phyloP scores from a whole-genome alignment of 1,140 invertebrate genomes.

The Temnothorax curvispinosus region DNA sequence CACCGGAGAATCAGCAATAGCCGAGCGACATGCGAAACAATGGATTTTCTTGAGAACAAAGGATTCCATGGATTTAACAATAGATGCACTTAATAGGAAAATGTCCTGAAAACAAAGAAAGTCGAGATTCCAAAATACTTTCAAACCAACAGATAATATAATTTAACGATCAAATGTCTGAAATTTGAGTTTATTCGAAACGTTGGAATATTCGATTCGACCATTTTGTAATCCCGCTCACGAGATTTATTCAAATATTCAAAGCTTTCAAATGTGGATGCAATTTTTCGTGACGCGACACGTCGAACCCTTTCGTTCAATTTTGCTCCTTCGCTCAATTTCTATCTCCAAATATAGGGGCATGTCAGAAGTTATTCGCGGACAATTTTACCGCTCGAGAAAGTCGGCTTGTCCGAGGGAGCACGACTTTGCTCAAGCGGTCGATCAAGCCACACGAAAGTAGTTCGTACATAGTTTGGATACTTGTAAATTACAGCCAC shows the following conservation, averaged over 20 bases:
- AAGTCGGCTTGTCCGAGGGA: background rate
- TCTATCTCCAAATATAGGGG: slow-evolving; percentile 20
- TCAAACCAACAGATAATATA: background rate
- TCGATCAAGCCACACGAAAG: slow-evolving; percentile 28
- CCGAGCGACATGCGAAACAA: slow-evolving; percentile 6
- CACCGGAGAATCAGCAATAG: background rate
- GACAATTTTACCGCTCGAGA: slow-evolving; percentile 31
- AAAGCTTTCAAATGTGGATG: background rate
- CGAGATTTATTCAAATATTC: slow-evolving; percentile 4
- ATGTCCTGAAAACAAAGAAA: background rate
- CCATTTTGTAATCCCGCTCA: background rate
- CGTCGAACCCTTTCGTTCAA: slow-evolving; percentile 24
- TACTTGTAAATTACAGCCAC: slow-evolving; percentile 31
- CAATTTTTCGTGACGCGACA: slow-evolving; percentile 14
- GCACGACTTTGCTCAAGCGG: background rate
- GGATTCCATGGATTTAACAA: background rate
- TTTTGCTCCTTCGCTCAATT: slow-evolving; percentile 24
- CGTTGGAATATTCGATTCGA: background rate
- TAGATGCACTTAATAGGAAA: slow-evolving; percentile 8
- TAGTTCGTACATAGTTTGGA: slow-evolving; percentile 51
- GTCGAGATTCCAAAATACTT: background rate
- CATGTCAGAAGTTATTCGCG: slow-evolving; percentile 36
- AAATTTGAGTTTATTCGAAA: background rate
- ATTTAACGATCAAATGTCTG: background rate
- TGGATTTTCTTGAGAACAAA: slow-evolving; percentile 12